A percentile compares a stretch with the other conserved stretches of the same genome.
phyloP scores from a whole-genome alignment of 2,113 vertebrate genomes.

The Perca flavescens region DNA sequence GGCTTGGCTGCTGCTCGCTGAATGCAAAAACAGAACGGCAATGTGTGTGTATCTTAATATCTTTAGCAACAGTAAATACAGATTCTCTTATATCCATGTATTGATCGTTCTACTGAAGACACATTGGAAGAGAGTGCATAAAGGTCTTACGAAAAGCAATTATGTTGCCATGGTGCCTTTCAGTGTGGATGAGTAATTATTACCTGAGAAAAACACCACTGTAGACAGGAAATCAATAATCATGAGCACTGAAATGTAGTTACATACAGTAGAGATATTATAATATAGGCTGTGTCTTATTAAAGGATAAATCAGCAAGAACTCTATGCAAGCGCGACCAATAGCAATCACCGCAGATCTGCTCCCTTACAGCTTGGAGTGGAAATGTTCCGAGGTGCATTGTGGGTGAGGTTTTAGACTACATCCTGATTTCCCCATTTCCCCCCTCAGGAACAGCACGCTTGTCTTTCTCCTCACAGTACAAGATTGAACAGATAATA shows the following conservation, averaged over 20 bases:
- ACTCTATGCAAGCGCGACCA: background rate
- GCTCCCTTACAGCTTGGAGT: background rate
- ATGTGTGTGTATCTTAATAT: constrained; percentile 3
- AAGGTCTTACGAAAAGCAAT: constrained; percentile 46
- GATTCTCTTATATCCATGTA: constrained; percentile 27
- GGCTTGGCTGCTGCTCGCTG: background rate
- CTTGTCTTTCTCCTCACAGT: constrained; percentile 22
- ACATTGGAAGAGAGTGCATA: constrained; percentile 5
- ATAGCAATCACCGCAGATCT: background rate
- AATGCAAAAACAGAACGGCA: constrained; percentile 28
- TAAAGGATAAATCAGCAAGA: constrained; percentile 35
- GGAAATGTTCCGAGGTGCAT: background rate
- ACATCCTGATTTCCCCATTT: constrained; percentile 9
- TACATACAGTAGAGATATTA: constrained; percentile 11
- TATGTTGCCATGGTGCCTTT: background rate
- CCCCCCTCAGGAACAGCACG: constrained; percentile 1
- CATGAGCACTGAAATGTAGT: constrained; percentile 28
- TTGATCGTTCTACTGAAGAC: constrained; percentile 40
- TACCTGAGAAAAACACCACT: constrained; percentile 18
- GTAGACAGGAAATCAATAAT: constrained; percentile 41
- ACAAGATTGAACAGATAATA: constrained; percentile 30
- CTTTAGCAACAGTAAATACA: constrained; percentile 29
- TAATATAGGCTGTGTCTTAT: constrained; percentile 23
- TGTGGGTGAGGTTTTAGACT: background rate
- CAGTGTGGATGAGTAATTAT: constrained; percentile 30